A percentile compares a stretch with the other conserved stretches of the same genome.
Conservation (phyloP, 2,113 vertebrate species). For the Hippocampus comes region DNA sequence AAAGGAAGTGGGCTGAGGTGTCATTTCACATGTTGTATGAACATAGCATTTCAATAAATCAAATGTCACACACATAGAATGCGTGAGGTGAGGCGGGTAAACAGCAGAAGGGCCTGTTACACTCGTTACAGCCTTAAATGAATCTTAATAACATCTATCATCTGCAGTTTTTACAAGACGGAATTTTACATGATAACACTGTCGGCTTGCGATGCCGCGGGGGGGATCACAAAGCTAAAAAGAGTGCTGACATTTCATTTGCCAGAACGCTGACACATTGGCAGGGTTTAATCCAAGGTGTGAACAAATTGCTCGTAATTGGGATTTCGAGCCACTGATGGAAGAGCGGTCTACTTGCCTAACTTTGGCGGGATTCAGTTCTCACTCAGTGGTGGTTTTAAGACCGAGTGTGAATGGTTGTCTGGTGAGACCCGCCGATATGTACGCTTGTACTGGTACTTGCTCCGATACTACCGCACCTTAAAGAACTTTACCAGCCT, state of each 20-base stretch:
- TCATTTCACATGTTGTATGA: slow-evolving; percentile 6
- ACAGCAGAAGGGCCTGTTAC: slow-evolving; percentile 7
- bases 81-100: background rate
- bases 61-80: background rate
- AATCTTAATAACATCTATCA: slow-evolving; percentile 34
- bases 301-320: slow-evolving; percentile 34
- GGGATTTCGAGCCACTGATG: background rate
- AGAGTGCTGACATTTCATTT: slow-evolving; percentile 49
- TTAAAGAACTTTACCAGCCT: background rate
- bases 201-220: slow-evolving; percentile 43
- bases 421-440: background rate
- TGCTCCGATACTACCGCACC: background rate
- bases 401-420: background rate
- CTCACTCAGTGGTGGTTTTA: background rate
- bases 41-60: slow-evolving; percentile 25
- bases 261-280: slow-evolving; percentile 8
- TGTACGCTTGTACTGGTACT: background rate
- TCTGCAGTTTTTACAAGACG: slow-evolving; percentile 43
- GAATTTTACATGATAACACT: slow-evolving; percentile 45
- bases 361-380: background rate
- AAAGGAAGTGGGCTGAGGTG: background rate
- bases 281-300: slow-evolving; percentile 44
- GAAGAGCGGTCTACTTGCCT: background rate
- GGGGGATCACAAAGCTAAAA: slow-evolving; percentile 22
- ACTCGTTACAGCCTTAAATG: slow-evolving; percentile 15